Percentiles rank a stretch among this genome's conserved stretches.
These are phyloP conservation scores for Aspidoscelis tigris DNA, from an alignment of 2,113 vertebrate species.

Conservation along the genomic window DNA sequence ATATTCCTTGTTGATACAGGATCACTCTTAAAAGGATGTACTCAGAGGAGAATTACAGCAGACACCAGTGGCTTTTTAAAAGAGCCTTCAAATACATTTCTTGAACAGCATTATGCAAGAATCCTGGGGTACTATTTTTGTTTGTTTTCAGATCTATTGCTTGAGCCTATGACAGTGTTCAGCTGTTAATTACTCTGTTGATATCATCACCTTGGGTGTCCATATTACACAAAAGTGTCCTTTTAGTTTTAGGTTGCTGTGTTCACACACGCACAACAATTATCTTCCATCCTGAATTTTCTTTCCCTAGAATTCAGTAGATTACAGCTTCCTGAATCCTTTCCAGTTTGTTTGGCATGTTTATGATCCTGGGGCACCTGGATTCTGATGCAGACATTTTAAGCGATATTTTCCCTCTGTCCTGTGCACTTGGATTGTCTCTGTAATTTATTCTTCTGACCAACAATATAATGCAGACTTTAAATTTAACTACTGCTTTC, in stretches of 20 bases:
- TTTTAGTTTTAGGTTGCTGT: too few relatives aligned
- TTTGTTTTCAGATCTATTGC: neutral
- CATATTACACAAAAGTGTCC: too few relatives aligned
- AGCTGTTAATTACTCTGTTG: neutral
- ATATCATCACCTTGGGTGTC: neutral
- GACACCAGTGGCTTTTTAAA: neutral
- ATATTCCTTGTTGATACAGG: neutral
- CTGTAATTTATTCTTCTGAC: conserved; percentile 1
- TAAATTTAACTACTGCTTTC: conserved; percentile 2
- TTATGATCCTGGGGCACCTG: conserved; percentile 1
- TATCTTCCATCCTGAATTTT: too few relatives aligned
- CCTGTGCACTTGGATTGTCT: neutral
- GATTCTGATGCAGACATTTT: neutral
- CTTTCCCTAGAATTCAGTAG: neutral
- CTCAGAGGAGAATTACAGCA: neutral
- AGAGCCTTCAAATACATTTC: neutral
- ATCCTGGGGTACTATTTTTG: neutral
- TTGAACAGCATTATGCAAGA: neutral
- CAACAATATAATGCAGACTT: neutral
- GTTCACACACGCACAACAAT: too few relatives aligned
- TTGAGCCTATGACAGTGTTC: accelerated
- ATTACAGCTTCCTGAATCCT: neutral
- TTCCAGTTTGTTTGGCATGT: neutral
- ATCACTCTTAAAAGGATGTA: neutral
- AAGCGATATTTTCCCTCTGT: neutral